Evolutionary conservation across 1,140 invertebrate species (phyloP), one percentile per base, ranked within the genome.

Genomic region (Gryon sp.): DNA sequence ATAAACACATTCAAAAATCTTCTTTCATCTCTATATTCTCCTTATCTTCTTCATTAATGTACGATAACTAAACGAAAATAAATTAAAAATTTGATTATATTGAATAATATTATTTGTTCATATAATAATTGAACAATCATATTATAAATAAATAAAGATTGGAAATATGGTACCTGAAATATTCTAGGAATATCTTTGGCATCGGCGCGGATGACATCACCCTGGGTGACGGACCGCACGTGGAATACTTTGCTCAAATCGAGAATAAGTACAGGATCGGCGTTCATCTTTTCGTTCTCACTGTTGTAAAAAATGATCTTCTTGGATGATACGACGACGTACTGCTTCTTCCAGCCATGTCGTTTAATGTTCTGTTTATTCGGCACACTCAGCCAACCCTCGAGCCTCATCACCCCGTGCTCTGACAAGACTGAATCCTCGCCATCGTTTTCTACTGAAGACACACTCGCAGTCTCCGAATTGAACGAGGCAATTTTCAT

Each of bases 161-260:
- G n/a, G n/a, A n/a, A 32, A 11, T 32, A 2, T 2, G 34, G 24
- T 87, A 94, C 93, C 91, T 99, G 98, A 90, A 99, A 99, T 90
- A 99, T 99, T 88, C 97, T 94, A 82, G 98, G 98, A 89, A 99
- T 98, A 92, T 99, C 97, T 93, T 98, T 98, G 87, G 96, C 96
- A 91, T 99, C 97, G 52, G 97, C 98, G 86, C 98, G 92, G 85
- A 99, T 98, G 69, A 99, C 97, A 92, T 99, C 98, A 81, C 97
- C 97, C 90, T 99, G 98, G 52, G 98, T 99, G 45, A 99, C 98
- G 63, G 97, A 95, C 79, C 98, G 93, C 62, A 99, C 98, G 90
- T 99, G 98, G 90, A 99, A 99, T 81, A 99, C 94, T 93, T 99
- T 99, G 87, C 97, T 97, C 80, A 99, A 92, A 92, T 99, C 98